Base-by-base conservation (phyloP, 2,888 invertebrate genomes). In the Leucoma salicis region DNA sequence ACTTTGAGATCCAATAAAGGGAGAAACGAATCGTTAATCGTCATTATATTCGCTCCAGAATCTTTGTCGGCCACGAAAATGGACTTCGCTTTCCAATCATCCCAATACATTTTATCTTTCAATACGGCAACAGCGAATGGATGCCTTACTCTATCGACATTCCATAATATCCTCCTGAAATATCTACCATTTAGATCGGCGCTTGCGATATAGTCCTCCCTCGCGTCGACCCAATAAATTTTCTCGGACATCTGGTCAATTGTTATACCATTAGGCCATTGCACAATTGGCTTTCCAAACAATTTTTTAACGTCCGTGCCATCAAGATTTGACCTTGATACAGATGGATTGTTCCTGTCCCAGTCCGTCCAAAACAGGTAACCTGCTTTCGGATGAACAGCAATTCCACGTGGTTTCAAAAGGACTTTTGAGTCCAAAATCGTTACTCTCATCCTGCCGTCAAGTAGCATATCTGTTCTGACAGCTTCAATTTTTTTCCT, bases 161-260 rank as follows among this genome's bases (percentile, higher is more conserved):
- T 91, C 48, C 91, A 83, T 8, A 94, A 77, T 5, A 96, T 92
- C 61, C 93, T 93, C 50, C 91, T 92, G 59, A 95, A 93, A 64
- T 90, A 82, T 28, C 86, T 84, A 0, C 96, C 96, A 57, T 95
- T 91, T 31, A 95, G 81, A 73, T 95, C 93, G 0, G 94, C 91
- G 24, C 94, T 94, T 0, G 94, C 95, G 36, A 97, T 95, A 68
- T 94, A 95, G 77, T 97, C 95, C 53, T 93, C 92, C 66, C 92
- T 92, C 0, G 96, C 97, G 67, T 97, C 97, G 0, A 96, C 96
- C 95, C 96, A 97, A 72, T 95, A 97, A 37, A 97, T 93, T 34
- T 94, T 90, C 62, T 96, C 94, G 0, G 94, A 92, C 66, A 94
- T 93, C 63, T 94, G 93, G 79, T 97, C 97, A 15, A 97, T 92